Evolutionary conservation across 2,797 vertebrate species (phyloP).

Genomic region (Cottoperca gobio): DNA sequence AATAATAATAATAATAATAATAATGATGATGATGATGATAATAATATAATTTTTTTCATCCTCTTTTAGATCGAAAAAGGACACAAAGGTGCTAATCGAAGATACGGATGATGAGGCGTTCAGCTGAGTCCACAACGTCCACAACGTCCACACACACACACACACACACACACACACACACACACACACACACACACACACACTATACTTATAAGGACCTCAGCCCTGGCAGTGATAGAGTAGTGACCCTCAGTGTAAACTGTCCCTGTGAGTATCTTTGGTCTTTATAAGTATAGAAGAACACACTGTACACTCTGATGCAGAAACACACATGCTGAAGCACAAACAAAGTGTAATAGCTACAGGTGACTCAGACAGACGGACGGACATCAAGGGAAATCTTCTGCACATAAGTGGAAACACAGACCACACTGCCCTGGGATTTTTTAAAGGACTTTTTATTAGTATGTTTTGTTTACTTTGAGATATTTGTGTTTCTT

Average conservation of each 20-base stretch:
- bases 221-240: conserved; percentile 24
- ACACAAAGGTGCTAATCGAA: conserved; percentile 98
- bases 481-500: conserved; percentile 66
- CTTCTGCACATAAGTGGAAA: conserved; percentile 54
- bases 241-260: conserved; percentile 42
- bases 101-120: conserved; percentile 97
- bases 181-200: conserved; percentile 42
- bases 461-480: conserved; percentile 59
- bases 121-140: conserved; percentile 85
- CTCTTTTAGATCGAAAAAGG: conserved; percentile 91
- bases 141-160: conserved; percentile 27
- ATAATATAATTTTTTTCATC: conserved; percentile 4
- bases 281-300: conserved; percentile 70
- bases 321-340: conserved; percentile 71
- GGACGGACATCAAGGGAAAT: conserved; percentile 40
- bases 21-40: too few species aligned
- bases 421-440: conserved; percentile 71
- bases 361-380: conserved; percentile 48
- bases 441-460: conserved; percentile 77
- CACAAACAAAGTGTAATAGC: conserved; percentile 74
- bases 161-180: conserved; percentile 46
- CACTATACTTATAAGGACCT: conserved; percentile 69
- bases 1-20: too few species aligned
- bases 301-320: conserved; percentile 34
- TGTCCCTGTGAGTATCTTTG: conserved; percentile 36